phyloP scores from a whole-genome alignment of 2,113 vertebrate species.

The Mustelus asterias region DNA sequence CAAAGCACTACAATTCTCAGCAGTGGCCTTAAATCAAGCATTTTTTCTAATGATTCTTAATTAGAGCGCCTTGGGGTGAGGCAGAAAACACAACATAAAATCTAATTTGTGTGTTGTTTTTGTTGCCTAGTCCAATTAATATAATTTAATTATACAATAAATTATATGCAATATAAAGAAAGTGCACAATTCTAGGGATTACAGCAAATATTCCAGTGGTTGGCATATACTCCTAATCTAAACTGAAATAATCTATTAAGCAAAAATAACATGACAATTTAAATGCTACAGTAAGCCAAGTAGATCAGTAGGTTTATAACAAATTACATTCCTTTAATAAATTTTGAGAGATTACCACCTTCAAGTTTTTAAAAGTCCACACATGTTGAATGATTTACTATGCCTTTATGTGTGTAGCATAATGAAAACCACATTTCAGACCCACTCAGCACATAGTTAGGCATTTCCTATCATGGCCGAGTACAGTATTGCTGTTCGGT shows the following conservation, averaged over 20 bases:
- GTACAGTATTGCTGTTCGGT: neutral
- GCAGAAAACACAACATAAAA: neutral
- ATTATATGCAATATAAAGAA: neutral
- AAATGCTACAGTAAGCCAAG: neutral
- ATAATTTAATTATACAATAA: neutral
- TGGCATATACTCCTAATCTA: neutral
- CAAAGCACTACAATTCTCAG: neutral
- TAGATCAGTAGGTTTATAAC: neutral
- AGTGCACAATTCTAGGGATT: neutral
- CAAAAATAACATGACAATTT: neutral
- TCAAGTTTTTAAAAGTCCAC: neutral
- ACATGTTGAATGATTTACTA: neutral
- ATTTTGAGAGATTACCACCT: neutral
- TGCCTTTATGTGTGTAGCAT: neutral
- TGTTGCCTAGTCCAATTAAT: neutral
- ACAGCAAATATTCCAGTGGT: neutral
- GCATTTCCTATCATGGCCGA: too few species aligned
- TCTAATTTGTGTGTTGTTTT: neutral
- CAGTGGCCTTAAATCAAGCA: neutral
- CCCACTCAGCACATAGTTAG: neutral
- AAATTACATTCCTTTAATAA: neutral
- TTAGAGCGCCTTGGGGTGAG: neutral
- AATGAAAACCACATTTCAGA: neutral
- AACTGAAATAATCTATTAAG: neutral
- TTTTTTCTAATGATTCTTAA: neutral